A percentile compares a stretch with the other conserved stretches of the same genome.
phyloP scores from a whole-genome alignment of 2,888 invertebrate genomes.

The Tipula lateralis region DNA sequence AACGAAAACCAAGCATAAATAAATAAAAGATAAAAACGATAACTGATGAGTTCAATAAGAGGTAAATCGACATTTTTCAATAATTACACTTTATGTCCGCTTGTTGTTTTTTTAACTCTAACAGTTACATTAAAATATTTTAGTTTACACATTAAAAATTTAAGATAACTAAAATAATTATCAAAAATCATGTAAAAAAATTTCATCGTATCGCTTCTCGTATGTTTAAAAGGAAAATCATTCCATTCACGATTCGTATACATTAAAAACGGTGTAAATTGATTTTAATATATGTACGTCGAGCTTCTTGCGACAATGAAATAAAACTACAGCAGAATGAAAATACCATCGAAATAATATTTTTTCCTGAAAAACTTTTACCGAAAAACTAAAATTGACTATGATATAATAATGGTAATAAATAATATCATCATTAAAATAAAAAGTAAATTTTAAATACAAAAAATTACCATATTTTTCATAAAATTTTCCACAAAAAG shows the following conservation, averaged over 20 bases:
- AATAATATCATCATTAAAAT: conserved; percentile 24
- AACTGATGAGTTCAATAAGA: background rate
- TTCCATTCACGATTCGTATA: background rate
- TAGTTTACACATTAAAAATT: background rate
- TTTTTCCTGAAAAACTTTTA: background rate
- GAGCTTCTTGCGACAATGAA: background rate
- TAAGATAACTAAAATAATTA: background rate
- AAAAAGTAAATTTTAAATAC: background rate
- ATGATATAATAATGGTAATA: background rate
- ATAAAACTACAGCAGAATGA: background rate
- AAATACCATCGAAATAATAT: background rate
- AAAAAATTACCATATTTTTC: background rate
- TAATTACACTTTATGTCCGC: conserved; percentile 4
- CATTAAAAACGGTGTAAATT: background rate
- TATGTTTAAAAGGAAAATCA: background rate
- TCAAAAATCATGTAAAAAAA: too few relatives aligned
- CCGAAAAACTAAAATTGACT: conserved; percentile 3
- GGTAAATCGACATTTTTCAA: background rate
- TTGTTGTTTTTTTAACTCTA: background rate
- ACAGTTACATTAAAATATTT: background rate
- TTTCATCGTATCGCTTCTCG: too few relatives aligned
- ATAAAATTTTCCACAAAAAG: background rate
- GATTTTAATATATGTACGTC: background rate
- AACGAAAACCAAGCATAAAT: background rate
- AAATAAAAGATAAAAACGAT: background rate